Conservation (phyloP, 2,888 invertebrate species). For the Yponomeuta malinellus region DNA sequence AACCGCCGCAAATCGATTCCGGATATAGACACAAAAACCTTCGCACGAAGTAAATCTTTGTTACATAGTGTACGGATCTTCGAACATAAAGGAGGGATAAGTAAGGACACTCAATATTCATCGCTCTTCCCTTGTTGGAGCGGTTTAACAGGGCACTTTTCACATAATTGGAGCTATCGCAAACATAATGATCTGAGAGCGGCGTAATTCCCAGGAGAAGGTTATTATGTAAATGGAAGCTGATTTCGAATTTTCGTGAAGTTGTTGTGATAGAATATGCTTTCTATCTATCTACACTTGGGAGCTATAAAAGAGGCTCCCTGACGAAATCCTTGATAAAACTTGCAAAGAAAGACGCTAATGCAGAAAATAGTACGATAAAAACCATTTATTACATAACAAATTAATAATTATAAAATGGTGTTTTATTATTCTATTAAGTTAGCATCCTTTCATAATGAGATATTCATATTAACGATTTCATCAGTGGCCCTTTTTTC, state of each 20-base stretch:
- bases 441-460: no score
- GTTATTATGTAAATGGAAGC: constrained; percentile 4
- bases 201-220: background rate
- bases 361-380: no score
- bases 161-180: constrained; percentile 23
- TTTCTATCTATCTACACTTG: no score
- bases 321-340: no score
- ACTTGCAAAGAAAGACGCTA: no score
- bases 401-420: no score
- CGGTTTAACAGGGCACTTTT: constrained; percentile 13
- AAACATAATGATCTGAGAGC: constrained; percentile 24
- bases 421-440: no score
- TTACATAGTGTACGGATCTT: background rate
- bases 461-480: no score
- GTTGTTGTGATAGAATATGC: background rate
- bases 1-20: background rate
- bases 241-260: background rate
- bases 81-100: background rate
- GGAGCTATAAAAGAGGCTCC: no score
- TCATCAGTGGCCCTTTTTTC: no score
- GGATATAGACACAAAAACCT: background rate
- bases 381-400: no score
- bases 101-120: background rate
- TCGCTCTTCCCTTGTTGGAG: background rate
- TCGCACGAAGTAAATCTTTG: background rate